Conservation (phyloP, 2,888 invertebrate genomes). For the Xestoiulus laeticollis region DNA sequence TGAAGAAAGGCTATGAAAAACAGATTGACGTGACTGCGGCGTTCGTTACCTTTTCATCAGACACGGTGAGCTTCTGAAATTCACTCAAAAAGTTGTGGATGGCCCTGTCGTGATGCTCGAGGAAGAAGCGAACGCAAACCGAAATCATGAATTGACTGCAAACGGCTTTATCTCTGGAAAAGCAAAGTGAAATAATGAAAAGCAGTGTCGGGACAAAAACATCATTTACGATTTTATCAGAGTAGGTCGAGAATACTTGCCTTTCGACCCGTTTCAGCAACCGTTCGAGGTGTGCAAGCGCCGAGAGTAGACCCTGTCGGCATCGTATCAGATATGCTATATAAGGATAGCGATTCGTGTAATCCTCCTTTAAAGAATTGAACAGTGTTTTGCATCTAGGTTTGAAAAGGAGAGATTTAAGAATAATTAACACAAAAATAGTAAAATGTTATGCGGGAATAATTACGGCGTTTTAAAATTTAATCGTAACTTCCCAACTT, state of each 20-base stretch:
- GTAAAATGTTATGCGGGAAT: neutral
- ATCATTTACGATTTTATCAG: neutral
- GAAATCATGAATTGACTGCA: constrained; percentile 78
- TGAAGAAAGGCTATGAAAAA: neutral
- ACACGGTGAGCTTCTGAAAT: constrained; percentile 79
- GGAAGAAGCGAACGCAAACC: constrained; percentile 80
- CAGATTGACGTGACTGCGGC: neutral
- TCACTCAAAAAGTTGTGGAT: constrained; percentile 80
- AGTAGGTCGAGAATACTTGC: constrained; percentile 57
- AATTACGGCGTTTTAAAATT: too few relatives aligned
- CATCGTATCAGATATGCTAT: constrained; percentile 83
- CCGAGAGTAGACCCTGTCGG: constrained; percentile 80
- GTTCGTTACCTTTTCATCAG: constrained; percentile 81
- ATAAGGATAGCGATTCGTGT: constrained; percentile 79
- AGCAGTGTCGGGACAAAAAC: neutral
- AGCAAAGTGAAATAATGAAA: neutral
- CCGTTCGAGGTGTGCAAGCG: constrained; percentile 77
- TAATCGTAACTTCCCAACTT: neutral
- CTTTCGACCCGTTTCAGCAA: constrained; percentile 65
- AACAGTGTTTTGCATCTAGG: constrained; percentile 77
- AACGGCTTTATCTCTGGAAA: constrained; percentile 72
- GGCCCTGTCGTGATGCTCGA: constrained; percentile 78
- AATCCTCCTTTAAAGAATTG: constrained; percentile 78
- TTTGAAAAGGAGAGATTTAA: neutral
- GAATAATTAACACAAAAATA: neutral